phyloP scores from a whole-genome alignment of 2,888 invertebrate species.

The Neocrepidodera transversa region DNA sequence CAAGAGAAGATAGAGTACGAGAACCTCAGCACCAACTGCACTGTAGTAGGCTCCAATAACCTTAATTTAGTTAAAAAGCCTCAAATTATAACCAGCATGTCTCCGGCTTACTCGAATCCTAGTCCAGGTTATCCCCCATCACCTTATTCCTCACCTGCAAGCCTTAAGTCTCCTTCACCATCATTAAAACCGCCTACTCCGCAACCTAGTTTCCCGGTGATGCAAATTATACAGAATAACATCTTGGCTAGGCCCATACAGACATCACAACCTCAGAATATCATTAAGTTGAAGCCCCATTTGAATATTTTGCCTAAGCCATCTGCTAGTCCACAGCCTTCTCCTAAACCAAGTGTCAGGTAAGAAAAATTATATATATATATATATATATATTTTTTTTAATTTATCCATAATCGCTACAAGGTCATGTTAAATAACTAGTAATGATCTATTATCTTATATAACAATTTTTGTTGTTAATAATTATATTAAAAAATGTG shows the following conservation, averaged over 20 bases:
- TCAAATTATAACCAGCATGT: constrained; percentile 55
- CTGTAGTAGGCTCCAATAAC: constrained; percentile 60
- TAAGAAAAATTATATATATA: no score
- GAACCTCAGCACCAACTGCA: constrained; percentile 59
- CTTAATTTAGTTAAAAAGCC: constrained; percentile 60
- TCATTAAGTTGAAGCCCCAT: constrained; percentile 60
- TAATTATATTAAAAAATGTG: no score
- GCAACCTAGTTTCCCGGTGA: constrained; percentile 57
- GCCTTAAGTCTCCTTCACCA: constrained; percentile 56
- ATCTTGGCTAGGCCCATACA: constrained; percentile 56
- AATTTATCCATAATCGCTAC: no score
- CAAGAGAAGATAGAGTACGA: constrained; percentile 59
- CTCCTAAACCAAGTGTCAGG: constrained; percentile 60
- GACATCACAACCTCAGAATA: constrained; percentile 55
- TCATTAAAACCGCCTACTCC: constrained; percentile 53
- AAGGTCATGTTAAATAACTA: no score
- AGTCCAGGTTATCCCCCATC: constrained; percentile 55
- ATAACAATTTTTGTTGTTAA: no score
- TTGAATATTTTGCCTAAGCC: constrained; percentile 61
- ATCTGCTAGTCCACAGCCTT: constrained; percentile 57
- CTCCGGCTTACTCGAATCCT: constrained; percentile 56
- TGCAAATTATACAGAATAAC: constrained; percentile 59
- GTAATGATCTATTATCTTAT: no score
- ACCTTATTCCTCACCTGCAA: constrained; percentile 59
- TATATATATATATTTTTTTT: no score